These are phyloP conservation scores for Motacilla alba DNA, from an alignment of 2,113 vertebrate species.

Conservation along the genomic window DNA sequence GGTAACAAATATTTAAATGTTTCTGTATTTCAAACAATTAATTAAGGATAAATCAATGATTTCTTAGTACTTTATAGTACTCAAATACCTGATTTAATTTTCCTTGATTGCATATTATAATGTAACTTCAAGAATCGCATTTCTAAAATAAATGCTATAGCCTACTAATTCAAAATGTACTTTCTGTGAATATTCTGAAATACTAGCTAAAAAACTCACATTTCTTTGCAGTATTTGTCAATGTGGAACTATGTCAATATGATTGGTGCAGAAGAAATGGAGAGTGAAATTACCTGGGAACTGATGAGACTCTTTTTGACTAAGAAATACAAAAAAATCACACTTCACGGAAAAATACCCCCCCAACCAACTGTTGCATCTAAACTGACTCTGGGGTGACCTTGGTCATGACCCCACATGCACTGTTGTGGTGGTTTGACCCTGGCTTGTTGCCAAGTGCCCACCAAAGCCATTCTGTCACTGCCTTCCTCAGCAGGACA, in stretches of 20 bases:
- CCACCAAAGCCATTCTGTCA: neutral
- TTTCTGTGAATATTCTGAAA: neutral
- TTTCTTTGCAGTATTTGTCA: neutral
- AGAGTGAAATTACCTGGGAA: slow-evolving; percentile 33
- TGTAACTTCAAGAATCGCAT: neutral
- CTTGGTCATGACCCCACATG: neutral
- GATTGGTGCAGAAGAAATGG: neutral
- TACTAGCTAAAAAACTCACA: neutral
- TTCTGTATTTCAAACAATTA: neutral
- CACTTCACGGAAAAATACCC: neutral
- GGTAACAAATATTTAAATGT: neutral
- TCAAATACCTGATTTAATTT: neutral
- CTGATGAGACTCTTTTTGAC: neutral
- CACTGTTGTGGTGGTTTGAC: neutral
- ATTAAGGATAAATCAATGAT: neutral
- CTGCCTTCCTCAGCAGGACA: neutral
- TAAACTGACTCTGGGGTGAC: neutral
- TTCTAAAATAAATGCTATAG: neutral
- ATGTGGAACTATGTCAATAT: neutral
- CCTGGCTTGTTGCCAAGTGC: neutral
- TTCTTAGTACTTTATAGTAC: neutral
- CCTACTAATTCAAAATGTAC: neutral
- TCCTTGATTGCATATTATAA: neutral
- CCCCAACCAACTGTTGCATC: neutral
- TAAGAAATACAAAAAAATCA: neutral